A percentile compares a stretch with the other conserved stretches of the same genome.
phyloP scores from a whole-genome alignment of 2,797 vertebrate species.

The Pelobates cultripes region DNA sequence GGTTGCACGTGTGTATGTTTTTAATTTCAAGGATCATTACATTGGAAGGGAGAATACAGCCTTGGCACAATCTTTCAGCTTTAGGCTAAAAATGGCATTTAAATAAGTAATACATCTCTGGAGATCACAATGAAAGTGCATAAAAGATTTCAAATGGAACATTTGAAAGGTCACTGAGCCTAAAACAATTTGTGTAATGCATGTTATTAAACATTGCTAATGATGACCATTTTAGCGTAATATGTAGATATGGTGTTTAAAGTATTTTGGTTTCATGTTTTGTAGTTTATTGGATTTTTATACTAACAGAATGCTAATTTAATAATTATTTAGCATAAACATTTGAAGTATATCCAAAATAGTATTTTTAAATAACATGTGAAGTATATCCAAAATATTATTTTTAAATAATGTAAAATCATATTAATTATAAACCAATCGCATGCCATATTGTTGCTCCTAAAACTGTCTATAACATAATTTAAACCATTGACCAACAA shows the following conservation, averaged over 20 bases:
- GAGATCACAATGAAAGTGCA: conserved; percentile 47
- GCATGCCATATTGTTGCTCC: no score
- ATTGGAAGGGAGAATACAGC: conserved; percentile 55
- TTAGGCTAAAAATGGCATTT: conserved; percentile 41
- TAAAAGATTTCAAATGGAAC: conserved; percentile 55
- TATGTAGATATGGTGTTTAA: conserved; percentile 12
- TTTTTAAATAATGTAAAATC: no score
- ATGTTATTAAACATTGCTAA: conserved; percentile 34
- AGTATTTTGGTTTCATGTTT: background rate
- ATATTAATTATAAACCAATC: no score
- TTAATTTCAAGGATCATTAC: conserved; percentile 72
- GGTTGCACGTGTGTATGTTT: conserved; percentile 59
- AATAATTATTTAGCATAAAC: no score
- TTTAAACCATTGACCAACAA: no score
- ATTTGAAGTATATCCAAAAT: no score
- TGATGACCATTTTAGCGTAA: conserved; percentile 45
- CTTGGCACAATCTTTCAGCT: conserved; percentile 42
- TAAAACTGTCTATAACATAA: no score
- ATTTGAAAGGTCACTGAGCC: conserved; percentile 49
- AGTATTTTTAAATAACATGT: no score
- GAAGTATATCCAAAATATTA: no score
- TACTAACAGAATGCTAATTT: no score
- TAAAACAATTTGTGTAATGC: conserved; percentile 51
- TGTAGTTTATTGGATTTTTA: no score
- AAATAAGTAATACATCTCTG: conserved; percentile 43